Evolutionary conservation across 2,113 vertebrate species (phyloP).

Genomic region (Plecotus auritus): DNA sequence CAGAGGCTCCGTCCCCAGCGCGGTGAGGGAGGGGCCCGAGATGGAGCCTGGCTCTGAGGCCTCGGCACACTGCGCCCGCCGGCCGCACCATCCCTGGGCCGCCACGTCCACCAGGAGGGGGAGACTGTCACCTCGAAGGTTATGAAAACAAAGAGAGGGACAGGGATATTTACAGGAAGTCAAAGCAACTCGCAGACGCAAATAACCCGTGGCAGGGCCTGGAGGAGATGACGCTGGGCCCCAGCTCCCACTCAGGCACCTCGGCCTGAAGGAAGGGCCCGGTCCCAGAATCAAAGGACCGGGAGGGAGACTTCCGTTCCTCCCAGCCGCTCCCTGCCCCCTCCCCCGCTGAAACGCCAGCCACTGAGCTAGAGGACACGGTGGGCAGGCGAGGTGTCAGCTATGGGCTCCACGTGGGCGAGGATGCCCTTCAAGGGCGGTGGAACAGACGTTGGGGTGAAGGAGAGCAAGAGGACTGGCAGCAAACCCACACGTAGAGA

Average conservation of each 20-base stretch:
- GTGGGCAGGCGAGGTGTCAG: background rate
- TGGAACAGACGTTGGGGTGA: background rate
- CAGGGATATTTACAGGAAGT: background rate
- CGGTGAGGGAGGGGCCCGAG: background rate
- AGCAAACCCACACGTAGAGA: background rate
- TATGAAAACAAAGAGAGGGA: background rate
- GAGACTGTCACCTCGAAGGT: background rate
- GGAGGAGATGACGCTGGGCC: background rate
- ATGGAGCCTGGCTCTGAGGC: slow-evolving; percentile 57
- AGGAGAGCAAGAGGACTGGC: background rate
- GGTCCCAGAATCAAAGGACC: background rate
- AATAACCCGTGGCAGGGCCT: background rate
- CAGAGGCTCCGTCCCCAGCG: background rate
- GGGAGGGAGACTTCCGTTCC: rapidly evolving
- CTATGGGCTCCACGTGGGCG: background rate
- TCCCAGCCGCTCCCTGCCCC: background rate
- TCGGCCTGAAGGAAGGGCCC: background rate
- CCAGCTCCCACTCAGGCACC: background rate
- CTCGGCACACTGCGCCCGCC: slow-evolving; percentile 45
- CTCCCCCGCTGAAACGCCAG: rapidly evolving
- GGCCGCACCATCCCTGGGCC: background rate
- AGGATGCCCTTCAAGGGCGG: background rate
- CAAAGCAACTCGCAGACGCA: background rate
- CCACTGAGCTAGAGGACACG: background rate
- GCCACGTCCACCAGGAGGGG: background rate